Percentiles rank a stretch among this genome's conserved stretches.
These are phyloP conservation scores for Sinelater perroti DNA, from an alignment of 2,888 invertebrate genomes.

Conservation along the genomic window DNA sequence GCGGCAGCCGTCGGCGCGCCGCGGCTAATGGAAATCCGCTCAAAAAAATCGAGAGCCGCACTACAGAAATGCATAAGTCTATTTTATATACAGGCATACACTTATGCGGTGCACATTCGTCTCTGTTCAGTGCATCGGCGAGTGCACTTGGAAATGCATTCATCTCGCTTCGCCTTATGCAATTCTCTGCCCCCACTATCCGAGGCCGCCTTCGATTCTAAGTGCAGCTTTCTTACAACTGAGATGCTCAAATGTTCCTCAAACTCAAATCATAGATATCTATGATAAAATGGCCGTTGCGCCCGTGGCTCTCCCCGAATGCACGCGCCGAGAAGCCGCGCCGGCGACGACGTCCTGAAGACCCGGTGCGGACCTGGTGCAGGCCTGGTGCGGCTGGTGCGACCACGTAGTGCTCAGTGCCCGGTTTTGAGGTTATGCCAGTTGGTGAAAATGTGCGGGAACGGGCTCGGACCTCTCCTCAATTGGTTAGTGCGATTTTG, in stretches of 20 bases:
- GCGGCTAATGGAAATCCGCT: conserved; percentile 32
- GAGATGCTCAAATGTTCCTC: conserved; percentile 59
- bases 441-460: conserved; percentile 39
- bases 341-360: conserved; percentile 7
- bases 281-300: conserved; percentile 53
- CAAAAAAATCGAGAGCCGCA: conserved; percentile 40
- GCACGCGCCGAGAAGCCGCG: conserved; percentile 13
- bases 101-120: conserved; percentile 39
- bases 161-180: conserved; percentile 47
- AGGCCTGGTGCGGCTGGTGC: background rate
- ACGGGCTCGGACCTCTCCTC: conserved; percentile 35
- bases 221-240: conserved; percentile 51
- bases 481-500: conserved; percentile 38
- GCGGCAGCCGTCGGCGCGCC: background rate
- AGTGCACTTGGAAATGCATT: conserved; percentile 38
- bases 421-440: conserved; percentile 37
- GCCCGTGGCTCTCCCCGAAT: conserved; percentile 18
- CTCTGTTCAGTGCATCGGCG: conserved; percentile 39
- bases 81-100: conserved; percentile 41
- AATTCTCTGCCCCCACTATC: conserved; percentile 48
- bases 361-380: conserved; percentile 21
- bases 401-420: conserved; percentile 27
- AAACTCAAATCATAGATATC: conserved; percentile 57
- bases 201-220: conserved; percentile 44
- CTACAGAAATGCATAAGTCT: conserved; percentile 43